Evolutionary conservation across 2,113 vertebrate genomes (phyloP), one percentile per base, ranked within the genome.

Genomic region (Pipra filicauda): DNA sequence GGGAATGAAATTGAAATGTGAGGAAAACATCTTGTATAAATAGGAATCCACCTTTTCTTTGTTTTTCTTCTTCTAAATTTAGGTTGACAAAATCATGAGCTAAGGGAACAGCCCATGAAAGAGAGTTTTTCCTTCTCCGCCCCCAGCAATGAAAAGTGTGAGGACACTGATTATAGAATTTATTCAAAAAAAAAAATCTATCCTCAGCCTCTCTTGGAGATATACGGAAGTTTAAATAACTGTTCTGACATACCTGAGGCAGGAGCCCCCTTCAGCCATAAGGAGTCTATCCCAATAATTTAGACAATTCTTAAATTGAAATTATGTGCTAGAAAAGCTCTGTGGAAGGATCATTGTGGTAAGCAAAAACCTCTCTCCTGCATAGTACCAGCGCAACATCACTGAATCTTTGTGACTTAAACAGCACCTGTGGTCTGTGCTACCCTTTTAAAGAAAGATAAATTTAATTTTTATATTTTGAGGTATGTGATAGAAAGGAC

Each of bases 401-500:
- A 75, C 30, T 37, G 52, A 84, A 48, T 5, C 2, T 24, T 37
- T 81, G 12, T 55, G 16, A 44, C 9, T 43, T 64, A 78, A 72
- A 9, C 39, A 35, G 1, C 8, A 28, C 1, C 7, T 55, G 12
- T 18, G 6, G 13, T 49, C 20, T 58, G 6, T 39, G 9, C 7
- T 78, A n/a, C 13, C 9, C 24, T 17, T 72, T 69, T 15, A n/a
- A 85, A 62, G 3, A 23, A 24, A 73, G 13, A 4, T 2, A 69
- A 57, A 43, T 33, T 61, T 61, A 37, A 9, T 12, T 74, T 76
- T 18, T 33, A 11, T 37, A 21, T 67, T 92, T 89, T 48, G 15
- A 30, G 2, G 6, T 17, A 30, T 44, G 12, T 37, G n/a, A 27
- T 11, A 57, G n/a, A 65, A 61, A 30, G 3, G 0, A 54, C 9